Evolutionary conservation across 1,140 invertebrate species (phyloP).

Genomic region (Leucophenga varia): DNA sequence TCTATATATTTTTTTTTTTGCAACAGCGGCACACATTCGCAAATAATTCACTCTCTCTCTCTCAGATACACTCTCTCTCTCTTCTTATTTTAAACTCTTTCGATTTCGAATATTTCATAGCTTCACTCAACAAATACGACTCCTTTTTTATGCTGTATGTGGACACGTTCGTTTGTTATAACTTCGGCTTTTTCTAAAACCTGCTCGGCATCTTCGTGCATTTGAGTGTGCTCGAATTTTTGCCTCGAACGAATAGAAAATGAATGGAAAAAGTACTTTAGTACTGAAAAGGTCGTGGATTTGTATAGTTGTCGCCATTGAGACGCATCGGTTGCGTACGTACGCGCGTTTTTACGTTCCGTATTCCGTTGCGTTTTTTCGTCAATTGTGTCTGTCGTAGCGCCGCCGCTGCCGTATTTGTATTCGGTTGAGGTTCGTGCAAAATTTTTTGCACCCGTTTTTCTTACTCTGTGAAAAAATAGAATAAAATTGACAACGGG

Average conservation of each 20-base stretch:
- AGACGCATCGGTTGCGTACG: slow-evolving; percentile 14
- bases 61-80: too few relatives aligned
- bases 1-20: too few relatives aligned
- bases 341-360: neutral
- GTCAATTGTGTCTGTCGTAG: slow-evolving; percentile 16
- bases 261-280: slow-evolving; percentile 49
- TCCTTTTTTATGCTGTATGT: too few relatives aligned
- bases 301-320: slow-evolving; percentile 52
- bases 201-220: slow-evolving; percentile 17
- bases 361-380: slow-evolving; percentile 3
- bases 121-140: too few relatives aligned
- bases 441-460: neutral
- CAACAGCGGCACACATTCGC: too few relatives aligned
- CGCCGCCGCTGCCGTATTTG: slow-evolving; percentile 3
- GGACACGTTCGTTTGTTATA: too few relatives aligned
- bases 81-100: too few relatives aligned
- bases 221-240: slow-evolving; percentile 29
- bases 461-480: too few relatives aligned
- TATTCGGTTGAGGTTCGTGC: slow-evolving; percentile 9
- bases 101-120: too few relatives aligned
- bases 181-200: too few relatives aligned
- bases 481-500: neutral
- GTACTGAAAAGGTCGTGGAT: slow-evolving; percentile 55
- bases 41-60: too few relatives aligned
- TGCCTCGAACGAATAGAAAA: slow-evolving; percentile 22